Evolutionary conservation across 2,888 invertebrate genomes (phyloP), one percentile per base, ranked within the genome.

Genomic region (Lymantria dispar): DNA sequence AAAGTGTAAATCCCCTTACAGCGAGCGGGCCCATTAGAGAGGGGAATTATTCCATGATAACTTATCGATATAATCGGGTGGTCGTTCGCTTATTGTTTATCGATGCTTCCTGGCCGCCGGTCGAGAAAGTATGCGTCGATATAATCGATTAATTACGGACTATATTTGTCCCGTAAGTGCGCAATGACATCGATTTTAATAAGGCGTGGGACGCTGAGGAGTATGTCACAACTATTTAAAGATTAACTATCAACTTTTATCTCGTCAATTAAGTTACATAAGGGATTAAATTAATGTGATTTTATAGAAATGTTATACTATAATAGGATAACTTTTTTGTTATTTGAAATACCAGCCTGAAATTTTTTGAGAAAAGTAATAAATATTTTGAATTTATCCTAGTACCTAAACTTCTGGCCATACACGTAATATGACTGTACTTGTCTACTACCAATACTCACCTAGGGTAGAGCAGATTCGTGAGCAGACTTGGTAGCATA

Each of bases 1-100:
- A 90, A 89, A 89, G 90, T 87, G 87, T 87, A 87, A 87, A 88
- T 86, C 87, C 80, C 84, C 78, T 81, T 74, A 76, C 78, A 74
- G 71, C 74, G 72, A 72, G 79, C 81, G 80, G 80, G 82, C 79
- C 87, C 88, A 89, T 90, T 90, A 90, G 87, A 79, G 80, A 65
- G 68, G 75, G 78, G 85, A 87, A 83, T 80, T 80, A 85, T 85
- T 81, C 78, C 67, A 82, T 45, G 67, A 67, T 87, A 89, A 81
- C 85, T 83, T 87, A 89, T 88, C 90, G 79, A 83, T 80, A 76
- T 77, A 85, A 89, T 89, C 89, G 80, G 77, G 72, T 78, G 76
- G 75, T 62, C 79, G 78, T 75, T 68, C 72, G 78, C 83, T 87
- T 89, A 90, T 90, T 91, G 89, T 91, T 87, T 90, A 89, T 89